Percentiles rank a stretch among this genome's conserved stretches.
Conservation (phyloP, 2,888 invertebrate genomes). For the Metellina segmentata region DNA sequence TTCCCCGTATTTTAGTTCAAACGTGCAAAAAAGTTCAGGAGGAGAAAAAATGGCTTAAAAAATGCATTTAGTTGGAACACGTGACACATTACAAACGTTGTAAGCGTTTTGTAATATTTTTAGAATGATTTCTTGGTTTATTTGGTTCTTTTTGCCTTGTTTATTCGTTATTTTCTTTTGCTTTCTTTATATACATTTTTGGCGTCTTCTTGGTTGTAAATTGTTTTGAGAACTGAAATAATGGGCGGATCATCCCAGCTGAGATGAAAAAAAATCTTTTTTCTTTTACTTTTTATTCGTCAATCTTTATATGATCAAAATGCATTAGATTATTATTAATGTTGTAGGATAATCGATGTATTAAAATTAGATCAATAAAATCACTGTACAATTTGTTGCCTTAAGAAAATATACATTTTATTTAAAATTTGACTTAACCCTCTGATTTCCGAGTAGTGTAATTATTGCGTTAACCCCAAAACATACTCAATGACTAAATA, state of each 20-base stretch:
- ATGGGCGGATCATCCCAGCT: constrained; percentile 10
- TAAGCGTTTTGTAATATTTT: constrained; percentile 72
- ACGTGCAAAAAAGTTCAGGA: constrained; percentile 44
- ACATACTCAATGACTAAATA: no score
- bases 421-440: no score
- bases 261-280: background rate
- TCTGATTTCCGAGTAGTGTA: no score
- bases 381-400: no score
- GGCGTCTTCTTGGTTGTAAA: constrained; percentile 26
- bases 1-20: constrained; percentile 38
- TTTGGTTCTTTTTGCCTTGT: constrained; percentile 13
- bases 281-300: background rate
- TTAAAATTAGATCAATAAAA: no score
- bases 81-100: constrained; percentile 70
- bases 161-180: background rate
- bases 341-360: no score
- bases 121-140: constrained; percentile 73
- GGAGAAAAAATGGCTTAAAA: constrained; percentile 59
- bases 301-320: no score
- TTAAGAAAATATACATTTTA: no score
- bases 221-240: constrained; percentile 46
- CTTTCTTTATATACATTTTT: constrained; percentile 7
- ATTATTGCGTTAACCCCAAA: no score
- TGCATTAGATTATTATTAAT: no score
- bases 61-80: constrained; percentile 71